Evolutionary conservation across 2,797 vertebrate genomes (phyloP).

Genomic region (Capromys pilorides): DNA sequence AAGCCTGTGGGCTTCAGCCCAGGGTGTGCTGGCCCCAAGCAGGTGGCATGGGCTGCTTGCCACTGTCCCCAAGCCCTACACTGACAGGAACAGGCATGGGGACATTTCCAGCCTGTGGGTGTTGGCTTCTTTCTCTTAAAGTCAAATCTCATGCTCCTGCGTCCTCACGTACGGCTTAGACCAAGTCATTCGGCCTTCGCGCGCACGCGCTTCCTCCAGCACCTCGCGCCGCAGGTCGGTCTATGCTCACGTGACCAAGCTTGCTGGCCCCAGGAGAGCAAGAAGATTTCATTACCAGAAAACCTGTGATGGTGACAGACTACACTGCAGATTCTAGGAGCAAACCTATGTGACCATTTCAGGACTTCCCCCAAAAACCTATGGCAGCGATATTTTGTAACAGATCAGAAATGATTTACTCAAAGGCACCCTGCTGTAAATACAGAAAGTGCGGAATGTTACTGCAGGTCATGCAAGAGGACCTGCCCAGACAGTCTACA

Average conservation of each 20-base stretch:
- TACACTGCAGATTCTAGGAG: background rate
- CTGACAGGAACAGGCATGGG: background rate
- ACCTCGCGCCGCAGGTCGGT: background rate
- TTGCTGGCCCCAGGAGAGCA: background rate
- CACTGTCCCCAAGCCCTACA: accelerated
- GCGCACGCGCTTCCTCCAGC: background rate
- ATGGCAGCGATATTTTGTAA: background rate
- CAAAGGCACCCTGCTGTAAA: background rate
- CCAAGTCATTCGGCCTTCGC: background rate
- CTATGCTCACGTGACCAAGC: background rate
- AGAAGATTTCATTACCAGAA: background rate
- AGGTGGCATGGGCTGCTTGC: accelerated
- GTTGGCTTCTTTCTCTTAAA: background rate
- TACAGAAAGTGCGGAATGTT: background rate
- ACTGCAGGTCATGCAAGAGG: background rate
- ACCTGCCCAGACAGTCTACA: background rate
- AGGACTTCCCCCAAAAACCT: background rate
- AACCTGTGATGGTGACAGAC: background rate
- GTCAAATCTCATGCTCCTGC: background rate
- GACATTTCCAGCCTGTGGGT: background rate
- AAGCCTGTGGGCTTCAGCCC: background rate
- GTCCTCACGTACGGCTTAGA: background rate
- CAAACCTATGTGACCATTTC: background rate
- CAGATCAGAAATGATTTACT: background rate
- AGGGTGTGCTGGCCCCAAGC: background rate